phyloP scores from a whole-genome alignment of 2,888 invertebrate genomes.

The Esperia sulphurella region DNA sequence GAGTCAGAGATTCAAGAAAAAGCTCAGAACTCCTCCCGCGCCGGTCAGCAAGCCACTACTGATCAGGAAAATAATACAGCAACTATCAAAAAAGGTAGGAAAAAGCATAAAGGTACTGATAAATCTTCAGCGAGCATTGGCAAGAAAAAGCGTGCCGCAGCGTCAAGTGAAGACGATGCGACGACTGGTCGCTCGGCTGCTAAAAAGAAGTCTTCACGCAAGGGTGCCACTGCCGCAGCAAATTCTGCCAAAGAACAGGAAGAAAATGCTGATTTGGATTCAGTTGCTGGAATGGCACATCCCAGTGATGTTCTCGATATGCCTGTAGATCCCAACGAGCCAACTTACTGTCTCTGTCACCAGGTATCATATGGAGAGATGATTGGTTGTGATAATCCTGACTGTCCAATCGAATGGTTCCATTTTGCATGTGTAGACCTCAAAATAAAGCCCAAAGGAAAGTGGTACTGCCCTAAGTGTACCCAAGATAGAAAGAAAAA shows the following conservation, averaged over 20 bases:
- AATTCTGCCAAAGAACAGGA: slow-evolving; percentile 63
- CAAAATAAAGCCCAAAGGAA: slow-evolving; percentile 95
- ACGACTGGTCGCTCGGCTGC: slow-evolving; percentile 58
- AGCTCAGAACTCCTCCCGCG: slow-evolving; percentile 85
- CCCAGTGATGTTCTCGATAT: slow-evolving; percentile 94
- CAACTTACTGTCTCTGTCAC: slow-evolving; percentile 98
- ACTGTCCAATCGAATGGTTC: slow-evolving; percentile 96
- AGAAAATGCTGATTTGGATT: slow-evolving; percentile 72
- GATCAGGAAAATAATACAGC: slow-evolving; percentile 65
- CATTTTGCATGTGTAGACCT: slow-evolving; percentile 96
- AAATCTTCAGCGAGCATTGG: slow-evolving; percentile 57
- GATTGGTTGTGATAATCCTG: slow-evolving; percentile 97
- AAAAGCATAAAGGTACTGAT: slow-evolving; percentile 64
- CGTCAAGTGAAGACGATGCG: slow-evolving; percentile 73
- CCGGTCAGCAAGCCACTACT: slow-evolving; percentile 72
- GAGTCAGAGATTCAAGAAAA: slow-evolving; percentile 98
- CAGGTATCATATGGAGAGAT: slow-evolving; percentile 98
- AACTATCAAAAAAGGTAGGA: slow-evolving; percentile 70
- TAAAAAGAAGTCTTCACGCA: slow-evolving; percentile 65
- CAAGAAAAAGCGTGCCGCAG: slow-evolving; percentile 76
- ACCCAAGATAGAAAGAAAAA: slow-evolving; percentile 89
- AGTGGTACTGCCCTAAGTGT: slow-evolving; percentile 97
- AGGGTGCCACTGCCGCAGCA: slow-evolving; percentile 53
- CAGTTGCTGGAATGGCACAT: slow-evolving; percentile 82
- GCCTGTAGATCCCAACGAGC: slow-evolving; percentile 98